Evolutionary conservation across 2,113 vertebrate genomes (phyloP), one percentile per base, ranked within the genome.

Genomic region (Crotophaga sulcirostris): DNA sequence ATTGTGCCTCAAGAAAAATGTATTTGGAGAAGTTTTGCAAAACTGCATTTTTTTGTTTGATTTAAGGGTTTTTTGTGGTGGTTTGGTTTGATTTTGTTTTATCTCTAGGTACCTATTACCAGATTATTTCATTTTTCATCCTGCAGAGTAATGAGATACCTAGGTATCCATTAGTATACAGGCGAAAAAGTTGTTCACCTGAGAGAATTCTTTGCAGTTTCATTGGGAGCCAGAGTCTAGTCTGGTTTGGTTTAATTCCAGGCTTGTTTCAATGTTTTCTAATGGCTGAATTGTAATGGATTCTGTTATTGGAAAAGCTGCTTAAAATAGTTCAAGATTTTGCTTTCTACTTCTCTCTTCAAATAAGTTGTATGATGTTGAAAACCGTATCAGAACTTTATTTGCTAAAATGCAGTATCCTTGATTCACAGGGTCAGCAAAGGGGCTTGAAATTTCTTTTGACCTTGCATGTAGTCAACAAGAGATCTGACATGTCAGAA

Each of bases 401-500:
- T 94, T 96, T 81, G 69, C 89, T 94, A 85, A 94, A 91, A 79
- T 88, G 62, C 24, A 0, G 16, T 90, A 16, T 94, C 67, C 74
- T 90, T 87, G 88, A 62, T 94, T 85, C 92, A 93, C 85, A 93
- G 84, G 82, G 85, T 95, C 94, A 93, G 82, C 84, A 94, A 85
- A 95, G 73, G 73, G 80, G 36, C 73, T 95, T 93, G 93, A 90
- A 11, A 83, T 93, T 93, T 92, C 40, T 96, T 94, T 90, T 92
- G 83, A 29, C 89, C 73, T 96, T 94, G 89, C 47, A 45, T 63
- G 45, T 95, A 94, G 80, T 96, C 84, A 89, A 26, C 84, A 91
- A 59, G 74, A 82, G 77, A 85, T 89, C 52, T 87, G 74, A 60
- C 54, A 68, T 87, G 54, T 84, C 90, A 96, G 67, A 95, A 87